Base-by-base conservation (phyloP, 2,797 vertebrate species). In the Spatula clypeata region DNA sequence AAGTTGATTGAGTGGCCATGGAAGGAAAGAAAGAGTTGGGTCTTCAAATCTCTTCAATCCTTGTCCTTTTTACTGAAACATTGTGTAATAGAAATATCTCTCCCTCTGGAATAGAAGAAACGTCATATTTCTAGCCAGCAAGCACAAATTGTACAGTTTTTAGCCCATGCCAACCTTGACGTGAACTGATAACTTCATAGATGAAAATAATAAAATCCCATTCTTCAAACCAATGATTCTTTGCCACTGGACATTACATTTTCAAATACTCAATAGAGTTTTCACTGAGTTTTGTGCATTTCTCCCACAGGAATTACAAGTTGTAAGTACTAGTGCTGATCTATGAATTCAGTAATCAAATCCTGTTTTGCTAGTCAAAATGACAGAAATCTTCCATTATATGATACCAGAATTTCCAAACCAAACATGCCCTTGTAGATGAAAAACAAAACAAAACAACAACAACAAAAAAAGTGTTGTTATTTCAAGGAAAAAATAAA, bases 361-460 rank as follows among this genome's bases (percentile, higher is more conserved):
- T 27, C 24, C 42, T 62, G 34, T 38, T 83, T 86, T 65, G 66
- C 44, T 65, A 67, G 44, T 40, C 49, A 93, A 74, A 93, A 47
- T 1, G 9, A 74, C 21, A 65, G 47, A 79, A 89, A 40, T 34
- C 31, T 57, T 66, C 32, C 18, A 65, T 24, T 7, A 29, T 13
- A 36, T 2, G 2, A 36, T 27, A 44, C 13, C 58, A 67, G 57
- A 86, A 76, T 77, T 83, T 80, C 53, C 55, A 83, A 90, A 86
- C 2, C 34, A 85, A 31, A 58, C 19, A 11, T 40, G 13, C 8
- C 19, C 51, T 58, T 83, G 49, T 38, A 60, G 65, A 47, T 57
- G 20, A 72, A 80, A 73, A 71, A 24, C 69, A 71, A n/a, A 23
- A 47, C 21, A 11, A 21, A 45, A 45, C 20, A 21, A 45, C 42